Evolutionary conservation across 2,888 invertebrate species (phyloP).

Genomic region (Stenotaenia linearis): DNA sequence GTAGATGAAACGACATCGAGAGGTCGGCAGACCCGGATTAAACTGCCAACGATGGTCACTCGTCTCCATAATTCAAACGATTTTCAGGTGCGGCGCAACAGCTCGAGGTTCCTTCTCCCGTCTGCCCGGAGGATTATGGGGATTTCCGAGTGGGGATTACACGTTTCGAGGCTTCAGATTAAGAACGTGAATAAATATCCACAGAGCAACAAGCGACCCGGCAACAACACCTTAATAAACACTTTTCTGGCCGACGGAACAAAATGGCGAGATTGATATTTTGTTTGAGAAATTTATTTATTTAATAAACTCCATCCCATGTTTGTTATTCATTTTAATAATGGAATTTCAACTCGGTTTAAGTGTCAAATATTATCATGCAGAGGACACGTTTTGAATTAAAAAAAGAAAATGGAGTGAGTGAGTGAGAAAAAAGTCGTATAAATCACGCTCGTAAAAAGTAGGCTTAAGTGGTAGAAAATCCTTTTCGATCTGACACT

Average conservation of each 20-base stretch:
- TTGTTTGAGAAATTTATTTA: too few relatives aligned
- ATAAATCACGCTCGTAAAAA: too few relatives aligned
- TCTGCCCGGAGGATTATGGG: background rate
- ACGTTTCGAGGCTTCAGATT: background rate
- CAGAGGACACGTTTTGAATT: background rate
- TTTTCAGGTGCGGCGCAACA: background rate
- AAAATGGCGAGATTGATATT: too few relatives aligned
- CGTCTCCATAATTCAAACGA: constrained; percentile 8
- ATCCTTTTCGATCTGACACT: background rate
- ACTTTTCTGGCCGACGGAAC: too few relatives aligned
- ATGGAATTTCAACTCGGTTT: too few relatives aligned
- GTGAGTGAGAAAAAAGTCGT: background rate
- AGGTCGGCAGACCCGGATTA: background rate
- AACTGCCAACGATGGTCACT: background rate
- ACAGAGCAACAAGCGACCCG: background rate
- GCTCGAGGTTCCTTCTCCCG: background rate
- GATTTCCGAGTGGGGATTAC: background rate
- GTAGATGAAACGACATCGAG: background rate
- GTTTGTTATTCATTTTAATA: too few relatives aligned
- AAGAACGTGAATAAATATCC: background rate
- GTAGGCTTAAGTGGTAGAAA: background rate
- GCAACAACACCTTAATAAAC: too few relatives aligned
- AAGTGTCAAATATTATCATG: background rate
- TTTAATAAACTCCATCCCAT: too few relatives aligned
- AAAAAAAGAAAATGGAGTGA: background rate